A percentile compares a stretch with the other conserved stretches of the same genome.
These are phyloP conservation scores for Gobiocypris rarus DNA, from an alignment of 2,113 vertebrate species.

Conservation along the genomic window DNA sequence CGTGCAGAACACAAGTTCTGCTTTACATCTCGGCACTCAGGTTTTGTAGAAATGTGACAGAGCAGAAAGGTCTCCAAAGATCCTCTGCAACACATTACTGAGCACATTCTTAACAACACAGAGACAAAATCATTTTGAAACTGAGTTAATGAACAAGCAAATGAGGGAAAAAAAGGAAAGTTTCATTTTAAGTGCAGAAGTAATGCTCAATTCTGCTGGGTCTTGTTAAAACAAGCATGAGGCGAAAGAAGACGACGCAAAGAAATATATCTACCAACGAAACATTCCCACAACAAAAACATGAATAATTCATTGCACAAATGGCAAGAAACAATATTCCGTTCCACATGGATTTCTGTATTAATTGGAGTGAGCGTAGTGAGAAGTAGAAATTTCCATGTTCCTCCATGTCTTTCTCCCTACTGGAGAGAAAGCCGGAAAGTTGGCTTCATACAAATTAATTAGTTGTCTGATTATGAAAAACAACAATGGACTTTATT, in stretches of 20 bases:
- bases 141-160: neutral
- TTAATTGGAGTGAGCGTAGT: slow-evolving; percentile 76
- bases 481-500: slow-evolving; percentile 72
- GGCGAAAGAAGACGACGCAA: slow-evolving; percentile 31
- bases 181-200: neutral
- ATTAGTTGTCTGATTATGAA: slow-evolving; percentile 77
- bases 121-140: slow-evolving; percentile 1
- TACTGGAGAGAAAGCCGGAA: slow-evolving; percentile 69
- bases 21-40: neutral
- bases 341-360: slow-evolving; percentile 75
- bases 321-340: slow-evolving; percentile 71
- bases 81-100: slow-evolving; percentile 3
- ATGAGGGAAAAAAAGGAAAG: neutral
- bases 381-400: slow-evolving; percentile 6
- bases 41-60: neutral
- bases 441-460: slow-evolving; percentile 74
- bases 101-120: slow-evolving; percentile 2
- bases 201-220: slow-evolving; percentile 5
- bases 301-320: slow-evolving; percentile 80
- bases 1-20: neutral
- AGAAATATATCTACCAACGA: slow-evolving; percentile 74
- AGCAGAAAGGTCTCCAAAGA: neutral
- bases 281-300: slow-evolving; percentile 69
- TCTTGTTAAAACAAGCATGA: slow-evolving; percentile 70
- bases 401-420: slow-evolving; percentile 63